phyloP scores from a whole-genome alignment of 1,140 invertebrate genomes.

The Calephelis virginiensis region DNA sequence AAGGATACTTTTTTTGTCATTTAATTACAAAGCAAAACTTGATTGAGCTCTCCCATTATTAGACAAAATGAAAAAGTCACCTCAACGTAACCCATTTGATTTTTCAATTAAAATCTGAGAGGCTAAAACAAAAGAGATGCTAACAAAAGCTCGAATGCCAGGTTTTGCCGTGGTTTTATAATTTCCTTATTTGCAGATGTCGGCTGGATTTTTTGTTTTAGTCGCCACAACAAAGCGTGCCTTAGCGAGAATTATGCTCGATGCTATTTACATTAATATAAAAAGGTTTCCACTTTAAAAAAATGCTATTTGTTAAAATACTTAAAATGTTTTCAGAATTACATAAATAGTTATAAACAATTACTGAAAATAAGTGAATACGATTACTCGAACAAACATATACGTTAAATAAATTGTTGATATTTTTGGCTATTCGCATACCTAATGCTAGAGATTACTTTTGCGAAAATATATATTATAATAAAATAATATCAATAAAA shows the following conservation, averaged over 20 bases:
- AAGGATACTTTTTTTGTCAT: too few relatives aligned
- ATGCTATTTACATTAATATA: conserved; percentile 55
- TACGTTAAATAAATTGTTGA: too few relatives aligned
- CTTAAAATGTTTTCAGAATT: not conserved
- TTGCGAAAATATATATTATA: too few relatives aligned
- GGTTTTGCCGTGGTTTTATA: conserved; percentile 64
- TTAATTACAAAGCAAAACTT: not conserved
- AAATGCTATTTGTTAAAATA: conserved; percentile 19
- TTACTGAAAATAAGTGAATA: too few relatives aligned
- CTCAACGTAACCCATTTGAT: conserved; percentile 46
- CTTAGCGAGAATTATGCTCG: conserved; percentile 38
- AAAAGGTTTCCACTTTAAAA: conserved; percentile 25
- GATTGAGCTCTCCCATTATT: not conserved
- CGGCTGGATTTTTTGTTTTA: conserved; percentile 52
- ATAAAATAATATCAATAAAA: too few relatives aligned
- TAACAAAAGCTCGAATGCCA: conserved; percentile 61
- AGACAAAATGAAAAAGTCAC: conserved; percentile 17
- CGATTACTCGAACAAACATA: too few relatives aligned
- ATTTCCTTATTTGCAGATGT: conserved; percentile 74
- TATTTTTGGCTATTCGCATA: too few relatives aligned
- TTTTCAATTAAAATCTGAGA: conserved; percentile 69
- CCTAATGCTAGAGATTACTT: too few relatives aligned
- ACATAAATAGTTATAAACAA: too few relatives aligned
- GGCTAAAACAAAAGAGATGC: conserved; percentile 60
- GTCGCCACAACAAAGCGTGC: conserved; percentile 50